Evolutionary conservation across 2,797 vertebrate species (phyloP).

Genomic region (Philypnodon macrostomus): DNA sequence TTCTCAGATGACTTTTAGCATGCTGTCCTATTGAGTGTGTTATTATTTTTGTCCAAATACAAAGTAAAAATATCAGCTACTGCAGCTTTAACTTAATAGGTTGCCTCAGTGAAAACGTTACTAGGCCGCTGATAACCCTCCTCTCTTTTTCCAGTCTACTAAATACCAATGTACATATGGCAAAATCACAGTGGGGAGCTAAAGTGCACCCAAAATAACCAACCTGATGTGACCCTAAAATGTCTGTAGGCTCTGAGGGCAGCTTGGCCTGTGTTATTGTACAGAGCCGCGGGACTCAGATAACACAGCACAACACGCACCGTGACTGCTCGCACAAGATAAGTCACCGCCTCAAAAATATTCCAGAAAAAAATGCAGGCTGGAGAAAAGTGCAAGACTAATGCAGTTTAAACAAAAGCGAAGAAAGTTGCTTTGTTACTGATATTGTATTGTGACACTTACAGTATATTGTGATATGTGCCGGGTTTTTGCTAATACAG

Average conservation of each 20-base stretch:
- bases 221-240: background rate
- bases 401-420: no score
- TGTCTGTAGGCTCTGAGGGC: background rate
- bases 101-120: background rate
- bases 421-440: no score
- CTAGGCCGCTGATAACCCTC: background rate
- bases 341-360: background rate
- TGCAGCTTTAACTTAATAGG: no score
- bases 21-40: no score
- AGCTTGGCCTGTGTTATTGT: background rate
- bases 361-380: background rate
- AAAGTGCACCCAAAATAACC: constrained; percentile 3
- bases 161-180: background rate
- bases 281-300: background rate
- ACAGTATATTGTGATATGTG: no score
- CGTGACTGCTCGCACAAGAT: background rate
- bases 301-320: constrained; percentile 1
- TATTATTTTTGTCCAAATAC: no score
- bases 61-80: no score
- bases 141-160: background rate
- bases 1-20: no score
- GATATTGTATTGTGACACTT: no score
- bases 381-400: no score
- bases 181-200: background rate
- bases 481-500: no score